phyloP scores from a whole-genome alignment of 2,888 invertebrate species.

The Reticulitermes lucifugus region DNA sequence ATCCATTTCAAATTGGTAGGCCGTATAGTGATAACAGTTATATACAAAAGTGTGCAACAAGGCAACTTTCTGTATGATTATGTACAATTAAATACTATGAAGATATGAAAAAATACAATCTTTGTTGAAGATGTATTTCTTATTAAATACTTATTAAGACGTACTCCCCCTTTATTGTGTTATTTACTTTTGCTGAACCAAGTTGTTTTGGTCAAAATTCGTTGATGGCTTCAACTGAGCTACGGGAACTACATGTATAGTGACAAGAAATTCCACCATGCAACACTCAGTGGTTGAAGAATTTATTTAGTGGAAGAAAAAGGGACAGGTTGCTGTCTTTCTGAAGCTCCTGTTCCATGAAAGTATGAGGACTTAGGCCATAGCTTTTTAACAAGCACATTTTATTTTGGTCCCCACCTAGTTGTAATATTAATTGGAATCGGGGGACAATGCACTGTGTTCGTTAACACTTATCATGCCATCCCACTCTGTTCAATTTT shows the following conservation, averaged over 20 bases:
- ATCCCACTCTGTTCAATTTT: too few relatives aligned
- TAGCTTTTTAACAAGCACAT: too few relatives aligned
- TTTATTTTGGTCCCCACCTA: too few relatives aligned
- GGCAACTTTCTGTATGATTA: slow-evolving; percentile 35
- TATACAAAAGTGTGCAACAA: slow-evolving; percentile 26
- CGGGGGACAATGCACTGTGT: too few relatives aligned
- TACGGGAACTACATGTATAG: background rate
- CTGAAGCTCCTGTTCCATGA: background rate
- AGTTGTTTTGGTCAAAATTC: slow-evolving; percentile 14
- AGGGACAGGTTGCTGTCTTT: background rate
- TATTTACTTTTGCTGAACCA: slow-evolving; percentile 6
- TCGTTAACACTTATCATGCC: too few relatives aligned
- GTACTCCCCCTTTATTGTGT: slow-evolving; percentile 44
- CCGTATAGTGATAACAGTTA: slow-evolving; percentile 20
- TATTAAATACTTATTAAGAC: slow-evolving; percentile 46
- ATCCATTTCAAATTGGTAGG: slow-evolving; percentile 9
- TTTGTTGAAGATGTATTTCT: slow-evolving; percentile 39
- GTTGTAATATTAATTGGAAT: too few relatives aligned
- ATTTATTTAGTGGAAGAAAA: background rate
- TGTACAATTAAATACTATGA: slow-evolving; percentile 31
- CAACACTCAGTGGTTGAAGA: background rate
- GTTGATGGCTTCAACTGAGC: slow-evolving; percentile 5
- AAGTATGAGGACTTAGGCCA: background rate
- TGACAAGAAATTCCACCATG: slow-evolving; percentile 17
- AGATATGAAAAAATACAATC: slow-evolving; percentile 40